Evolutionary conservation across 2,888 invertebrate genomes (phyloP).

Genomic region (Thelaira solivaga): DNA sequence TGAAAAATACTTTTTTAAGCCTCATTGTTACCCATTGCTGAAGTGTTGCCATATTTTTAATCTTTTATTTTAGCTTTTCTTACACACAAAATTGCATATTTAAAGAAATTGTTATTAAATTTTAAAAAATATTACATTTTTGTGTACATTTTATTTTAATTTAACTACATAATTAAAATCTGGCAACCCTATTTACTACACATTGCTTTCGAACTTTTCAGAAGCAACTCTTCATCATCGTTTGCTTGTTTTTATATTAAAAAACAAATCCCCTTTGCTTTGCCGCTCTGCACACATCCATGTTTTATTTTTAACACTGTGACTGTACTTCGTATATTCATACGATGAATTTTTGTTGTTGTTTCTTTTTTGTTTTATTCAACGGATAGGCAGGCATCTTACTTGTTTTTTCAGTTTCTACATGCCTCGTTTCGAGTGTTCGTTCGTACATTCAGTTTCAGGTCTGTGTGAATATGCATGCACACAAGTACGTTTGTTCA

Average conservation of each 20-base stretch:
- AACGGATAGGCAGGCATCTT: constrained; percentile 41
- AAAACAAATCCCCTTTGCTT: constrained; percentile 54
- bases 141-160: no score
- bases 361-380: constrained; percentile 55
- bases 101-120: no score
- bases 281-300: constrained; percentile 55
- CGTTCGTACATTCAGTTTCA: constrained; percentile 34
- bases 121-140: no score
- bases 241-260: constrained; percentile 36
- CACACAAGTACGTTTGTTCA: constrained; percentile 50
- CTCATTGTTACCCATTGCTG: no score
- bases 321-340: constrained; percentile 73
- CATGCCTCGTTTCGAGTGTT: constrained; percentile 53
- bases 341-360: constrained; percentile 40
- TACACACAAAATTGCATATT: no score
- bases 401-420: constrained; percentile 42
- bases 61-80: no score
- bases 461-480: constrained; percentile 22
- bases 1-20: no score
- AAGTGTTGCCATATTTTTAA: no score
- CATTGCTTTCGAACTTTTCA: constrained; percentile 47
- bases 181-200: constrained; percentile 31
- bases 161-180: no score
- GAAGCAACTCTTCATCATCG: constrained; percentile 56
- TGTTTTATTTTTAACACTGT: constrained; percentile 74